Conservation (phyloP, 2,888 invertebrate species). For the Shargacucullia verbasci region DNA sequence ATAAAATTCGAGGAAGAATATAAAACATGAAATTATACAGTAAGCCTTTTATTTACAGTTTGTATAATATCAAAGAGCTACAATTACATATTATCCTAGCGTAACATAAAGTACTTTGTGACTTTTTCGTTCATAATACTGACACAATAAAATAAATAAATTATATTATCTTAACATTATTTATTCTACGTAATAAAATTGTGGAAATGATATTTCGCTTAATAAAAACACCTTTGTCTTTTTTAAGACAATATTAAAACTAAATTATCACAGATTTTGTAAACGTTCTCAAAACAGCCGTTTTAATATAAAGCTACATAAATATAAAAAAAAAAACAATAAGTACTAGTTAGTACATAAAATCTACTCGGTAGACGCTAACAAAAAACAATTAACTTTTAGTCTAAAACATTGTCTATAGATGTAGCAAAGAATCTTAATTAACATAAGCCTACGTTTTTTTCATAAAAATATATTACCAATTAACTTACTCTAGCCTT, state of each 20-base stretch:
- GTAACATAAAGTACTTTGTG: constrained; percentile 33
- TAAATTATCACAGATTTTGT: constrained; percentile 59
- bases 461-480: constrained; percentile 35
- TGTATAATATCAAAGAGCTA: constrained; percentile 54
- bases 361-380: constrained; percentile 12
- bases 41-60: constrained; percentile 58
- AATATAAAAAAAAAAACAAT: constrained; percentile 7
- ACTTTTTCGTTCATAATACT: constrained; percentile 15
- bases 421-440: constrained; percentile 12
- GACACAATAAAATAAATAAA: constrained; percentile 25
- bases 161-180: constrained; percentile 11
- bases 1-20: constrained; percentile 23
- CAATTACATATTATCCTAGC: constrained; percentile 13
- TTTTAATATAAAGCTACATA: constrained; percentile 12
- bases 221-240: constrained; percentile 34
- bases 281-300: constrained; percentile 43
- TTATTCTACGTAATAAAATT: constrained; percentile 31
- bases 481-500: constrained; percentile 25
- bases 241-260: constrained; percentile 43
- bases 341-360: constrained; percentile 1
- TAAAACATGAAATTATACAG: constrained; percentile 29
- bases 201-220: constrained; percentile 27
- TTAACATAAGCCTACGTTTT: constrained; percentile 21
- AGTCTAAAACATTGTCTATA: constrained; percentile 20
- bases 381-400: neutral